These are phyloP conservation scores for Hydrolagus affinis DNA, from an alignment of 2,113 vertebrate species.

Conservation along the genomic window DNA sequence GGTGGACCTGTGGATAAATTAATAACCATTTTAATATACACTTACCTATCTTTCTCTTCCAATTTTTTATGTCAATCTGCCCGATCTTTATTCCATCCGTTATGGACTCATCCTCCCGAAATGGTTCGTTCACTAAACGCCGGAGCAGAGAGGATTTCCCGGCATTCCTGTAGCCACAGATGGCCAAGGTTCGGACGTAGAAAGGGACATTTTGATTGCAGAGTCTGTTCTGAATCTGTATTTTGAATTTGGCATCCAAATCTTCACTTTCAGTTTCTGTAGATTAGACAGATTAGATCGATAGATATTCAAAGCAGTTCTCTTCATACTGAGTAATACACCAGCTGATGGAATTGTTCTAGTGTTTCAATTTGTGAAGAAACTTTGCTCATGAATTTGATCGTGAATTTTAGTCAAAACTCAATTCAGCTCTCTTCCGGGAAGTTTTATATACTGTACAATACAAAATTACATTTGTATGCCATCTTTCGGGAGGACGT, in stretches of 20 bases:
- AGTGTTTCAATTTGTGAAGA: no score
- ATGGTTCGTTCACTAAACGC: slow-evolving; percentile 5
- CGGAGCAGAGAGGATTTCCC: slow-evolving; percentile 17
- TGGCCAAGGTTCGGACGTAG: background rate
- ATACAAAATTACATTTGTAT: no score
- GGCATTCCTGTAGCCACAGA: slow-evolving; percentile 20
- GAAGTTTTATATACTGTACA: no score
- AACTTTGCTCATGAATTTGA: no score
- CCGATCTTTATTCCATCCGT: slow-evolving; percentile 21
- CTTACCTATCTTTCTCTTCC: slow-evolving; percentile 14
- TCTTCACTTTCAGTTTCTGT: background rate
- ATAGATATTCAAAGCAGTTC: no score
- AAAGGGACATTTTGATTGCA: background rate
- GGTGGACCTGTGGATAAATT: no score
- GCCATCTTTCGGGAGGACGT: no score
- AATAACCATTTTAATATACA: background rate
- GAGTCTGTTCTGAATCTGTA: background rate
- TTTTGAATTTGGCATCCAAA: background rate
- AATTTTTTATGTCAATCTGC: slow-evolving; percentile 12
- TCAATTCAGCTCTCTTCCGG: no score
- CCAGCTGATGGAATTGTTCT: no score
- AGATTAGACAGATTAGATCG: background rate
- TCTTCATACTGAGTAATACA: no score
- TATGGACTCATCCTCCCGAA: slow-evolving; percentile 21
- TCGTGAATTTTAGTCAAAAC: no score